Percentiles rank a stretch among this genome's conserved stretches.
Conservation (phyloP, 2,888 invertebrate species). For the Meloe dianella region DNA sequence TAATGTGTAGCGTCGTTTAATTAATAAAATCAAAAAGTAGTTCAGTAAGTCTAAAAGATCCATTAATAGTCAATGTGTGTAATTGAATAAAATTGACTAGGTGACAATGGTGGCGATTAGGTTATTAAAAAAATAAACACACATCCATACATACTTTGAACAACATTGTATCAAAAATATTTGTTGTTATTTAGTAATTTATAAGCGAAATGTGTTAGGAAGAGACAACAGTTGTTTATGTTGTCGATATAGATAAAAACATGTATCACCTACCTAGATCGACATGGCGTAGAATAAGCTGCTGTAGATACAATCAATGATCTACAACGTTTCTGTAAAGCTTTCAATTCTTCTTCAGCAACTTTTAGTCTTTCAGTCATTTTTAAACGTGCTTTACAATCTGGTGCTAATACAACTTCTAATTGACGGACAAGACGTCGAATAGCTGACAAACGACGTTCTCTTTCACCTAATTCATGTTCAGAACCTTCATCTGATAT, state of each 20-base stretch:
- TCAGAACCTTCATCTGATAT: constrained; percentile 77
- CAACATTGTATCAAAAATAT: constrained; percentile 44
- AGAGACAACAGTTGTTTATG: constrained; percentile 40
- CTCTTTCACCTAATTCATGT: constrained; percentile 71
- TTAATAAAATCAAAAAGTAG: constrained; percentile 18
- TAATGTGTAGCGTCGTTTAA: constrained; percentile 18
- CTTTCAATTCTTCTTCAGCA: constrained; percentile 73
- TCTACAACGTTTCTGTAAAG: constrained; percentile 73
- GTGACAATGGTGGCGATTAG: constrained; percentile 32
- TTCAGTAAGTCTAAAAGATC: constrained; percentile 9
- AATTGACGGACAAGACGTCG: constrained; percentile 71
- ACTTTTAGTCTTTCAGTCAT: constrained; percentile 74
- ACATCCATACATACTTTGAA: constrained; percentile 37
- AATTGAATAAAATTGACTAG: constrained; percentile 23
- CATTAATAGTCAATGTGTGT: constrained; percentile 22
- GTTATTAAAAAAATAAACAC: constrained; percentile 37
- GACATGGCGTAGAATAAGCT: constrained; percentile 55
- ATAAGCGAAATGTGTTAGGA: constrained; percentile 43
- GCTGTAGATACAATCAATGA: constrained; percentile 67
- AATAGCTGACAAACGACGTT: constrained; percentile 70
- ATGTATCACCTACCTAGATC: constrained; percentile 44
- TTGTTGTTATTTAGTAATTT: constrained; percentile 47
- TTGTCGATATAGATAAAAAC: constrained; percentile 36
- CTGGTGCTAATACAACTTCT: constrained; percentile 71
- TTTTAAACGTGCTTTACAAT: constrained; percentile 69